These are phyloP conservation scores for Anisognathus igniventris DNA, from an alignment of 2,797 vertebrate genomes.

Conservation along the genomic window DNA sequence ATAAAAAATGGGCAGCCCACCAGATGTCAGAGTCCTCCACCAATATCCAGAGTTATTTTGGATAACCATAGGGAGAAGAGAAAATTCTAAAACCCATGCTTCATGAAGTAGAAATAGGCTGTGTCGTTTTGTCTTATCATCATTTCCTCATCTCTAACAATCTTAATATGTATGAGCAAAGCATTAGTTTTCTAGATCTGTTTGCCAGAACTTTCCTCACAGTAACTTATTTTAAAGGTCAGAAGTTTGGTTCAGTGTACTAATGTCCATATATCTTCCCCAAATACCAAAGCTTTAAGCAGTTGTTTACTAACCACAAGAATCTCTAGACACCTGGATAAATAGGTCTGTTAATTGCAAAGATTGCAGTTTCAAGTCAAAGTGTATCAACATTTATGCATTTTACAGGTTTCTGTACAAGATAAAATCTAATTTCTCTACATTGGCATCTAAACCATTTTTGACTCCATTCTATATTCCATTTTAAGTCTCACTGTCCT, in stretches of 20 bases:
- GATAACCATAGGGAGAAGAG: neutral
- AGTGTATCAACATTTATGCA: neutral
- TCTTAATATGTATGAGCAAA: neutral
- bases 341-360: neutral
- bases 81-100: neutral
- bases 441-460: neutral
- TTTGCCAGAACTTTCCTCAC: neutral
- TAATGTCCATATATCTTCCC: neutral
- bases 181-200: neutral
- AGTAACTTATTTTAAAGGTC: neutral
- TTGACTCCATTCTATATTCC: neutral
- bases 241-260: neutral
- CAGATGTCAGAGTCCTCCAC: neutral
- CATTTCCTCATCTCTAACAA: neutral
- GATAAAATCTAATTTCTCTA: constrained; percentile 24
- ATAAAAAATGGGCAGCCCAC: neutral
- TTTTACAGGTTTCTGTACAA: constrained; percentile 5
- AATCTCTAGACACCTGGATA: neutral
- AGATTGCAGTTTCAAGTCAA: constrained; percentile 1
- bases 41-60: too few relatives aligned
- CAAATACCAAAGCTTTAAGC: neutral
- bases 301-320: neutral
- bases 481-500: constrained; percentile 52
- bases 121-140: neutral
- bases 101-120: neutral